These are phyloP conservation scores for Steinernema feltiae DNA, from an alignment of 1,140 invertebrate genomes.

Conservation along the genomic window DNA sequence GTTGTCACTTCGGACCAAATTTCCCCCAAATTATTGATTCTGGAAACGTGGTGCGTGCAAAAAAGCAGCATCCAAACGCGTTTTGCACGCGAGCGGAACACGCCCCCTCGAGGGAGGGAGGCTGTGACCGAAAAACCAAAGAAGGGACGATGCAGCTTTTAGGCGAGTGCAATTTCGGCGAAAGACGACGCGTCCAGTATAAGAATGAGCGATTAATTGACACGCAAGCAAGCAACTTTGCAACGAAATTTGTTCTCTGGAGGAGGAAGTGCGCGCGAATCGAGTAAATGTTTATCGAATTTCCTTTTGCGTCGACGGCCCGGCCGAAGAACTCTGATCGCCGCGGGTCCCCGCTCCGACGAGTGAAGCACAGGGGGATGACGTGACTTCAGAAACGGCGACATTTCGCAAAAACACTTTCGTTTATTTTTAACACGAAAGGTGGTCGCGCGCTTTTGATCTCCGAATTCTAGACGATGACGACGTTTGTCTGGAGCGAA, in stretches of 20 bases:
- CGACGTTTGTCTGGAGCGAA: not conserved
- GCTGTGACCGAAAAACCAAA: not conserved
- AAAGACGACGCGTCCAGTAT: no score
- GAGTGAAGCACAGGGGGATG: no score
- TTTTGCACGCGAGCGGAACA: not conserved
- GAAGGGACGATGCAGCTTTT: no score
- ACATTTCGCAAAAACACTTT: not conserved
- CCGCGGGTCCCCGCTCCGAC: no score
- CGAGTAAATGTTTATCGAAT: not conserved
- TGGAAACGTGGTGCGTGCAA: not conserved
- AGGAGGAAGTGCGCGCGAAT: not conserved
- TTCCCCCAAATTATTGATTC: not conserved
- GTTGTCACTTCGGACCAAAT: not conserved
- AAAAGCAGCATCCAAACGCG: not conserved
- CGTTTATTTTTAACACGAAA: not conserved
- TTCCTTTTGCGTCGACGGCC: not conserved
- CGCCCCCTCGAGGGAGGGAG: not conserved
- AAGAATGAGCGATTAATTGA: not conserved
- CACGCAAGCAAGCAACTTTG: not conserved
- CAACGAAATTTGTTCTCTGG: not conserved
- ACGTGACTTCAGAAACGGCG: not conserved
- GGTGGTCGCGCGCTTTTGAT: not conserved
- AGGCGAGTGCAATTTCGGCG: no score
- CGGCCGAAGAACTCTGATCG: not conserved
- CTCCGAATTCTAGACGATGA: not conserved